A percentile compares a stretch with the other conserved stretches of the same genome.
Evolutionary conservation across 2,797 vertebrate species (phyloP).

Genomic region (Eulemur mongoz): DNA sequence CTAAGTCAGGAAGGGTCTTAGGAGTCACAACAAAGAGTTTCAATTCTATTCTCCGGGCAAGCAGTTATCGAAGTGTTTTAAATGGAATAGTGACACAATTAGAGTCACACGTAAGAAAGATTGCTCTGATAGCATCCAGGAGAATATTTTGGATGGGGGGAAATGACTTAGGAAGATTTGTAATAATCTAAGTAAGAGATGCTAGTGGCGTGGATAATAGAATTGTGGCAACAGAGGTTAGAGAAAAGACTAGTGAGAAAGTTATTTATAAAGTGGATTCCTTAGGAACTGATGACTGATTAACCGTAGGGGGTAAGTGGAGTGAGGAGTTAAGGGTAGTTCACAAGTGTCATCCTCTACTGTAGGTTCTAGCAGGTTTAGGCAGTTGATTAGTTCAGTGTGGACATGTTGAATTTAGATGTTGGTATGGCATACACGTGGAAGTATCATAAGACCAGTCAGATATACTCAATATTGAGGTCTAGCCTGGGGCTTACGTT

Average conservation of each 20-base stretch:
- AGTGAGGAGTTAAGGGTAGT: neutral
- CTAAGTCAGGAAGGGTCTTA: neutral
- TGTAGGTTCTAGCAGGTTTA: neutral
- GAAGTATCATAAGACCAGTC: neutral
- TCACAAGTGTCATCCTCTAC: neutral
- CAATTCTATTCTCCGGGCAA: neutral
- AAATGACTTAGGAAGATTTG: neutral
- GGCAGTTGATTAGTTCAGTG: neutral
- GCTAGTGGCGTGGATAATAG: neutral
- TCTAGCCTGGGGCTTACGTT: neutral
- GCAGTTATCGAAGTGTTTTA: neutral
- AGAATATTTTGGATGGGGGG: neutral
- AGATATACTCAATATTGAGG: neutral
- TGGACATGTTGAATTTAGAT: neutral
- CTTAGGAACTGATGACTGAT: neutral
- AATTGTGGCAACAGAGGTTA: neutral
- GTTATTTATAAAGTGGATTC: neutral
- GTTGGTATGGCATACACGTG: neutral
- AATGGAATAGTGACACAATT: neutral
- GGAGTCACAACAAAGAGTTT: neutral
- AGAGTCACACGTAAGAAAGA: neutral
- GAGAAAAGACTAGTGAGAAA: neutral
- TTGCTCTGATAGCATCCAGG: neutral
- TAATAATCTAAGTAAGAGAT: neutral
- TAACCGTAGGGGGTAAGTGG: neutral